Percentiles rank a stretch among this genome's conserved stretches.
These are phyloP conservation scores for Microctonus hyperodae DNA, from an alignment of 2,888 invertebrate species.

Conservation along the genomic window DNA sequence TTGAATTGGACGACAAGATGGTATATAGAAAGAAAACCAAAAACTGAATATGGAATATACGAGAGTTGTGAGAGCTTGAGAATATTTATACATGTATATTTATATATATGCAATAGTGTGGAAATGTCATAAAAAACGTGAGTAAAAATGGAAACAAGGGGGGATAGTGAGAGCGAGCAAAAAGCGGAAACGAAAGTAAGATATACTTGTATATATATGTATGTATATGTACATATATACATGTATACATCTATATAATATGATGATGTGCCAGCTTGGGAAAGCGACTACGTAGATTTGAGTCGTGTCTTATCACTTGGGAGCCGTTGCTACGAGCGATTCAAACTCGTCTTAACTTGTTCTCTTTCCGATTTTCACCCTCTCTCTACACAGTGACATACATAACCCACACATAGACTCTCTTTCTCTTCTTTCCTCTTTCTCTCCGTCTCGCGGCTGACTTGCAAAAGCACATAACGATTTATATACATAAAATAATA, in stretches of 20 bases:
- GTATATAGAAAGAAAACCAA: not conserved
- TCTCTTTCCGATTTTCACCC: not conserved
- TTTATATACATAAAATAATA: not conserved
- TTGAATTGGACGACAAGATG: constrained; percentile 8
- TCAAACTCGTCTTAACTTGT: constrained; percentile 22
- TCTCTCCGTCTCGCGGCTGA: too few relatives aligned
- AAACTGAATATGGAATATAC: constrained; percentile 8
- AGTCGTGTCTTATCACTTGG: constrained; percentile 57
- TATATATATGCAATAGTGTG: not conserved
- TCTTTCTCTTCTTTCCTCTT: too few relatives aligned
- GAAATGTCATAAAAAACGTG: not conserved
- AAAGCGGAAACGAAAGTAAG: not conserved
- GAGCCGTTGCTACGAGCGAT: constrained; percentile 47
- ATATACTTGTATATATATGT: constrained; percentile 1
- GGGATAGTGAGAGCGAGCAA: not conserved
- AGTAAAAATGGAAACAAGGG: not conserved
- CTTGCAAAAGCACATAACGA: not conserved
- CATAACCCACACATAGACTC: too few relatives aligned
- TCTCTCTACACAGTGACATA: too few relatives aligned
- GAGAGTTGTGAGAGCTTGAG: not conserved
- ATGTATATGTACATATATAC: not conserved
- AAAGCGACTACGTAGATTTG: constrained; percentile 51
- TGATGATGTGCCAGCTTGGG: constrained; percentile 22
- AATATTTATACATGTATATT: not conserved
- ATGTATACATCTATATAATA: too few relatives aligned